Percentiles rank a stretch among this genome's conserved stretches.
Conservation (phyloP, 2,797 vertebrate genomes). For the Phyllotis vaccarum region DNA sequence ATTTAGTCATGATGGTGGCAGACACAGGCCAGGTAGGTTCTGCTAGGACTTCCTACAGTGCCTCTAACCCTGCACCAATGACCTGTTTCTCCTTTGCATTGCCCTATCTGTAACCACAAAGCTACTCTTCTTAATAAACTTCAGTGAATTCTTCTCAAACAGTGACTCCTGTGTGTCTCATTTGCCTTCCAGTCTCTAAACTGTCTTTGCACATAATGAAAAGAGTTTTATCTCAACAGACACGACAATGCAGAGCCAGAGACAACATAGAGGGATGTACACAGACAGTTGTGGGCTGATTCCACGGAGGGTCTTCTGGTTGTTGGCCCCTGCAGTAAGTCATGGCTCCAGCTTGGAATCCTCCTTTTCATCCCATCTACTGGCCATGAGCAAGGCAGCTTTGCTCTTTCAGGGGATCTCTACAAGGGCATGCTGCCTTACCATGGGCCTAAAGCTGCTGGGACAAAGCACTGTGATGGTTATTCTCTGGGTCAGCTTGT, state of each 20-base stretch:
- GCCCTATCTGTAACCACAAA: not conserved
- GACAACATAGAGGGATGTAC: no score
- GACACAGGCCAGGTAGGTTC: no score
- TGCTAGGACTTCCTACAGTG: not conserved
- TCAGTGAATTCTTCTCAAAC: not conserved
- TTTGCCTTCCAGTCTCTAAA: not conserved
- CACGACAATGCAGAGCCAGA: not conserved
- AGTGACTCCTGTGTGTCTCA: not conserved
- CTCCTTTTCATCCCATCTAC: not conserved
- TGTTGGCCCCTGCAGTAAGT: not conserved
- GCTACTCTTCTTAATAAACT: not conserved
- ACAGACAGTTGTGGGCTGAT: not conserved
- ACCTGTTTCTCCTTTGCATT: not conserved
- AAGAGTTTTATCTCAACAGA: not conserved
- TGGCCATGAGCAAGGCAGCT: not conserved
- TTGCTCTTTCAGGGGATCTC: not conserved
- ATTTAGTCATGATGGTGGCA: not conserved
- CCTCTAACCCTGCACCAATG: not conserved
- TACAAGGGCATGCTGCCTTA: not conserved
- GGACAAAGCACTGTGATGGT: no score
- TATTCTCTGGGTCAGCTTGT: not conserved
- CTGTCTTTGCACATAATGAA: not conserved
- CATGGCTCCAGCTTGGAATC: not conserved
- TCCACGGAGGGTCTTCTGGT: not conserved
- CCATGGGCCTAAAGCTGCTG: not conserved